These are phyloP conservation scores for Vultur gryphus DNA, from an alignment of 2,797 vertebrate species.

Conservation along the genomic window DNA sequence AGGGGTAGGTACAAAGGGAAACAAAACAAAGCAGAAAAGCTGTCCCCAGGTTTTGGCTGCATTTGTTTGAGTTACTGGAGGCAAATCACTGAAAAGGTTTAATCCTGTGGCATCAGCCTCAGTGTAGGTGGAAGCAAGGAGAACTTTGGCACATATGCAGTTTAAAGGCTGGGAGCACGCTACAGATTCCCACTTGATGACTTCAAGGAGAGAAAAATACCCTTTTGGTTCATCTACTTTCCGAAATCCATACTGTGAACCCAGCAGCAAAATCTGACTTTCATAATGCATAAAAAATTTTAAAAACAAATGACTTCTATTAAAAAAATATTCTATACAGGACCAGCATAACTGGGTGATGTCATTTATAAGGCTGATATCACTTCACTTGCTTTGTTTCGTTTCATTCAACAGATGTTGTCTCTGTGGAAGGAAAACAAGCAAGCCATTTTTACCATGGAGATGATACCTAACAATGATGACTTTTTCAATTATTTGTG, in stretches of 20 bases:
- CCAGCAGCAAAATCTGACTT: neutral
- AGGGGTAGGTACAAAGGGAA: neutral
- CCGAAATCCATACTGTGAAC: neutral
- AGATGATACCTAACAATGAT: neutral
- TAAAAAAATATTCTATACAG: neutral
- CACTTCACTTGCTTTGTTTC: neutral
- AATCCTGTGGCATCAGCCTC: neutral
- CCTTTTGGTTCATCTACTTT: neutral
- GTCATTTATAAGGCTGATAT: neutral
- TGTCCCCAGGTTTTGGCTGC: neutral
- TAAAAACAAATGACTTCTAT: neutral
- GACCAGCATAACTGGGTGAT: neutral
- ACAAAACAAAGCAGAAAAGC: neutral
- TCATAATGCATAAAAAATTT: neutral
- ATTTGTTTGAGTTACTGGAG: neutral
- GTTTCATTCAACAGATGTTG: neutral
- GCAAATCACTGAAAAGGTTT: neutral
- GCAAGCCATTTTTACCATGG: neutral
- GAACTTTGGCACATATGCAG: neutral
- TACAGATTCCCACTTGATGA: neutral
- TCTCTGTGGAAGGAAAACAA: neutral
- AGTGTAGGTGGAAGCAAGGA: neutral
- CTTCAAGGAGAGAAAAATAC: neutral
- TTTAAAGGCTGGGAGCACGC: neutral
- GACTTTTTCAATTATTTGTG: neutral